Base-by-base conservation (phyloP, 2,888 invertebrate genomes). In the Smittia sp. region DNA sequence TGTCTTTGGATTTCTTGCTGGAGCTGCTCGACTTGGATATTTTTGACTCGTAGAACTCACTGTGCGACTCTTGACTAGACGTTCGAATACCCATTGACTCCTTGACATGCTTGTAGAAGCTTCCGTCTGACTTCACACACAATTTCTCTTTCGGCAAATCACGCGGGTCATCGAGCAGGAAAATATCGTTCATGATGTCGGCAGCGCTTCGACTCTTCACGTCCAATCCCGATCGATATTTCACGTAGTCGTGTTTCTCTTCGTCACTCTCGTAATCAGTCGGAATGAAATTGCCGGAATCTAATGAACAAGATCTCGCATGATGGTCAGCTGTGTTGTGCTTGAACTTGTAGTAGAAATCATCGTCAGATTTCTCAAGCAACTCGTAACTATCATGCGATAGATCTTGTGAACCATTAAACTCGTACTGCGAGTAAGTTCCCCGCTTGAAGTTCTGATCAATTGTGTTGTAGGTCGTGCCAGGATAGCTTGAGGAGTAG, bases 351-450 rank as follows among this genome's bases (percentile, higher is more conserved):
- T 65, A 73, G 65, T 65, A 73, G 24, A 73, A 46, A 78, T 87
- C 86, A 78, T 88, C 90, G 77, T 87, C 88, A 75, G 90, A 89
- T 79, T 90, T 90, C 80, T 93, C 93, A 75, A 93, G 84, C 24
- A 94, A 83, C 80, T 94, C 94, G 81, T 94, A 94, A 78, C 93
- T 93, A 80, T 94, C 94, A 80, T 94, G 93, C 38, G 93, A 92
- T 32, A 93, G 84, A 82, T 94, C 93, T 80, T 93, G 93, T 9
- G 93, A 93, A 76, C 88, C 89, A 75, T 85, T 85, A 66, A 78
- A 82, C 75, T 81, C 81, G 66, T 73, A 66, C 13, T 75, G 73
- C 25, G 81, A 79, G 22, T 82, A 80, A 63, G 85, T 83, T 38
- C 85, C 85, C 74, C 89, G 87, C 63, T 78, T 80, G 32, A 77